phyloP scores from a whole-genome alignment of 2,797 vertebrate species.

The Spinibarbus caldwelli region DNA sequence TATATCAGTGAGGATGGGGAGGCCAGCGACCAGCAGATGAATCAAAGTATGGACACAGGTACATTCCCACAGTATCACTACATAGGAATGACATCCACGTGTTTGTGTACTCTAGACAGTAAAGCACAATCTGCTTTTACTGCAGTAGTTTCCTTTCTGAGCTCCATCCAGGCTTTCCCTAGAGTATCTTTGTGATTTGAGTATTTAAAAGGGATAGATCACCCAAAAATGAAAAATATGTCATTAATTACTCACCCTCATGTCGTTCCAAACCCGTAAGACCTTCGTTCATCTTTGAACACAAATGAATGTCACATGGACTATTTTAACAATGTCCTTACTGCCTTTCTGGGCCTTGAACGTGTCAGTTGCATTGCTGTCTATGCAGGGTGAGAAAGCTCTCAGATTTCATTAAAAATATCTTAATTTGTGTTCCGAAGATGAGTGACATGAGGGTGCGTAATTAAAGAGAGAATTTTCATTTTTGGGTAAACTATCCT shows the following conservation, averaged over 20 bases:
- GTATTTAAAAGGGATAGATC: neutral
- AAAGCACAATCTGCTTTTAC: no score
- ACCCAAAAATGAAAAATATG: neutral
- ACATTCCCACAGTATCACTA: conserved; percentile 59
- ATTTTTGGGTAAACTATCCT: no score
- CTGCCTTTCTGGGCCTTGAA: no score
- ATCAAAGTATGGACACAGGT: conserved; percentile 99
- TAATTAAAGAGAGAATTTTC: no score
- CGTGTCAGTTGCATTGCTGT: neutral
- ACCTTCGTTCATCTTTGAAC: neutral
- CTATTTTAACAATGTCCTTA: neutral
- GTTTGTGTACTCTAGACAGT: no score
- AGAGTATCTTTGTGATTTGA: neutral
- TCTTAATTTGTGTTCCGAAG: no score
- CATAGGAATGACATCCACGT: conserved; percentile 33
- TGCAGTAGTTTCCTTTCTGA: neutral
- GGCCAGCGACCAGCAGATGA: conserved; percentile 95
- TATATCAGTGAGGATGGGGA: conserved; percentile 99
- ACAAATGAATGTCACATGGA: neutral
- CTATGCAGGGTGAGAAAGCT: no score
- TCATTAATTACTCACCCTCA: no score
- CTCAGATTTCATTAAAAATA: no score
- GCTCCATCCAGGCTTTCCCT: neutral
- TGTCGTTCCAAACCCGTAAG: neutral
- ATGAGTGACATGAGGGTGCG: no score